Evolutionary conservation across 1,140 invertebrate species (phyloP).

Genomic region (Drosophila insularis): DNA sequence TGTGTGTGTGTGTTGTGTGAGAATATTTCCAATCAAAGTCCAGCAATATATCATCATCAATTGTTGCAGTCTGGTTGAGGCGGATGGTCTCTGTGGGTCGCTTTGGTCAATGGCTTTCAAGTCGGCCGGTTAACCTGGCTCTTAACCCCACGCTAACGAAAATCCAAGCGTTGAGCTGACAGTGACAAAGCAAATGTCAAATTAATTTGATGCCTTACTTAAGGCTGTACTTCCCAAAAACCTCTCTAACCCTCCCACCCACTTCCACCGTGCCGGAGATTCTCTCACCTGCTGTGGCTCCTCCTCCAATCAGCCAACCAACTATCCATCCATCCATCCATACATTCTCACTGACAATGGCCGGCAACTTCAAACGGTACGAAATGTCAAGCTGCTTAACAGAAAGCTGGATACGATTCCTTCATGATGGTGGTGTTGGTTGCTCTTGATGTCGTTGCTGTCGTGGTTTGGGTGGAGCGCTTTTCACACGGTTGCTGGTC

Average conservation of each 20-base stretch:
- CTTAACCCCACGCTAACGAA: constrained; percentile 26
- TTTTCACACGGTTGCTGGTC: constrained; percentile 36
- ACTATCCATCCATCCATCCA: background rate
- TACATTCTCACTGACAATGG: constrained; percentile 12
- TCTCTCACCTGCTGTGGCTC: background rate
- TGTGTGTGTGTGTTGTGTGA: constrained; percentile 16
- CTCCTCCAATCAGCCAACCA: no score
- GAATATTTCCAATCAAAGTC: constrained; percentile 44
- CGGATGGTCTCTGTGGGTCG: constrained; percentile 26
- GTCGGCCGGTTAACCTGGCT: constrained; percentile 30
- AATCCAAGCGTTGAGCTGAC: constrained; percentile 55
- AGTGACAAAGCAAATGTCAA: constrained; percentile 75
- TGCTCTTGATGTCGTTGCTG: constrained; percentile 4
- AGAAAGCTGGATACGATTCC: constrained; percentile 1
- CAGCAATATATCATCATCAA: constrained; percentile 67
- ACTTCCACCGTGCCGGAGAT: no score
- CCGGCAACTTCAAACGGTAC: constrained; percentile 51
- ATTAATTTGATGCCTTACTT: constrained; percentile 74
- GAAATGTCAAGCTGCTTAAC: constrained; percentile 43
- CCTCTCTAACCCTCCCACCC: background rate
- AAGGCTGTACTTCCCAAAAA: constrained; percentile 9
- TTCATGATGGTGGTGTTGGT: background rate
- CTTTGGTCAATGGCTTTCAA: constrained; percentile 36
- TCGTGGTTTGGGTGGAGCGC: constrained; percentile 5
- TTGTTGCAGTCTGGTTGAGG: constrained; percentile 29